Percentiles rank a stretch among this genome's conserved stretches.
Evolutionary conservation across 2,888 invertebrate genomes (phyloP).

Genomic region (Polydesmus complanatus): DNA sequence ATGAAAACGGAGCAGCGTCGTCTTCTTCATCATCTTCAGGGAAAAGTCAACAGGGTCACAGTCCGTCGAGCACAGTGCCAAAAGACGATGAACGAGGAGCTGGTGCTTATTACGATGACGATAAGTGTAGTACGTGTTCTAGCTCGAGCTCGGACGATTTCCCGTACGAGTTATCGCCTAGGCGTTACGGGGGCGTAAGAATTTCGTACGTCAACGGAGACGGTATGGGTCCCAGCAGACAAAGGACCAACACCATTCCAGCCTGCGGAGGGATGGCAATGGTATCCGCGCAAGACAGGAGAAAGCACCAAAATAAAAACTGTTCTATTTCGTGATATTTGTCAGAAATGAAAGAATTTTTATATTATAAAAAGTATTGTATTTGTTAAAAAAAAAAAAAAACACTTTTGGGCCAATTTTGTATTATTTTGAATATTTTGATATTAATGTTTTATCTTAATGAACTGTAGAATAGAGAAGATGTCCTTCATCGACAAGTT

Average conservation of each 20-base stretch:
- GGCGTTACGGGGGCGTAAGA: conserved; percentile 66
- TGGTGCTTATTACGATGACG: conserved; percentile 40
- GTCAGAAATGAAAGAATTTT: no score
- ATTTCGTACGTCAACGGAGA: conserved; percentile 89
- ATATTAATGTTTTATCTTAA: neutral
- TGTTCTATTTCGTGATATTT: conserved; percentile 73
- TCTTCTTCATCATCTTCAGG: neutral
- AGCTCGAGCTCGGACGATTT: conserved; percentile 68
- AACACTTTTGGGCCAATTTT: neutral
- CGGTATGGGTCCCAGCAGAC: conserved; percentile 47
- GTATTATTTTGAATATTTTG: neutral
- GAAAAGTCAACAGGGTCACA: neutral
- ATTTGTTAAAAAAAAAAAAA: neutral
- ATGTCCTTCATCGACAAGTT: no score
- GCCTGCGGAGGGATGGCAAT: conserved; percentile 27
- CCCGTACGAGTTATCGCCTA: conserved; percentile 60
- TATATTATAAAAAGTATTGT: no score
- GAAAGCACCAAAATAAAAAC: conserved; percentile 49
- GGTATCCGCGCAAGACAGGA: conserved; percentile 26
- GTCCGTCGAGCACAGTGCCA: neutral
- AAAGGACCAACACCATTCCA: conserved; percentile 21
- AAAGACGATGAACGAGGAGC: conserved; percentile 22
- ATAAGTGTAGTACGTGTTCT: conserved; percentile 73
- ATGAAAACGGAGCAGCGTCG: neutral
- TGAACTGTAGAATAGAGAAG: neutral